These are phyloP conservation scores for Caenorhabditis latens DNA, from an alignment of 1,140 invertebrate genomes.

Conservation along the genomic window DNA sequence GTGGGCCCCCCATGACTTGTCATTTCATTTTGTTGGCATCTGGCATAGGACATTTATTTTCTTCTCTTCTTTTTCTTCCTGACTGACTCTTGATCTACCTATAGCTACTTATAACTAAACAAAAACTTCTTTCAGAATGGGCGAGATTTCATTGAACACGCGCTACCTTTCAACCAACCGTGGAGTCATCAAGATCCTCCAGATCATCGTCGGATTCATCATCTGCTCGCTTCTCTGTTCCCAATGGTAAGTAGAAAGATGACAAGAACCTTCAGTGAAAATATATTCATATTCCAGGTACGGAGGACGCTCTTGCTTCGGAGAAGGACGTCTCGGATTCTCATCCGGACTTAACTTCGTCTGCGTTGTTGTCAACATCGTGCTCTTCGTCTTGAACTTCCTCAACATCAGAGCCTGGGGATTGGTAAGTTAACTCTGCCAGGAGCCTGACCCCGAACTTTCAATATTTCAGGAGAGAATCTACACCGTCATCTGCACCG, in stretches of 20 bases:
- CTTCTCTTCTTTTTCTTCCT: background rate
- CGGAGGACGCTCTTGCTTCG: constrained; percentile 73
- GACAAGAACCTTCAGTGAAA: background rate
- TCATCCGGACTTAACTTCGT: constrained; percentile 73
- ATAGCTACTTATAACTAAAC: background rate
- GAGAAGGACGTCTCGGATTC: constrained; percentile 75
- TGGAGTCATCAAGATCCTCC: constrained; percentile 70
- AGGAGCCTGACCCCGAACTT: background rate
- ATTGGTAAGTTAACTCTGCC: constrained; percentile 64
- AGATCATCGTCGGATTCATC: constrained; percentile 73
- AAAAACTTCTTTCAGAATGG: constrained; percentile 41
- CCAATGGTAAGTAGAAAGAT: constrained; percentile 66
- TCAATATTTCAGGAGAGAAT: constrained; percentile 70
- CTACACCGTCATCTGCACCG: constrained; percentile 72
- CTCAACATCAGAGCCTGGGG: constrained; percentile 69
- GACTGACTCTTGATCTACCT: background rate
- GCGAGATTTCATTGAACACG: constrained; percentile 70
- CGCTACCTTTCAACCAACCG: constrained; percentile 72
- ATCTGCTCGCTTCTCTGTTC: constrained; percentile 73
- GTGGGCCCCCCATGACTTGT: background rate
- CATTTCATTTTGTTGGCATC: background rate
- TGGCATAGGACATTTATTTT: background rate
- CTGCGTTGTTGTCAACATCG: constrained; percentile 75
- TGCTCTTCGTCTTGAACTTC: constrained; percentile 75
- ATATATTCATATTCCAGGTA: constrained; percentile 55